Percentiles rank a stretch among this genome's conserved stretches.
Evolutionary conservation across 2,888 invertebrate genomes (phyloP).

Genomic region (Caenorhabditis drosophilae): DNA sequence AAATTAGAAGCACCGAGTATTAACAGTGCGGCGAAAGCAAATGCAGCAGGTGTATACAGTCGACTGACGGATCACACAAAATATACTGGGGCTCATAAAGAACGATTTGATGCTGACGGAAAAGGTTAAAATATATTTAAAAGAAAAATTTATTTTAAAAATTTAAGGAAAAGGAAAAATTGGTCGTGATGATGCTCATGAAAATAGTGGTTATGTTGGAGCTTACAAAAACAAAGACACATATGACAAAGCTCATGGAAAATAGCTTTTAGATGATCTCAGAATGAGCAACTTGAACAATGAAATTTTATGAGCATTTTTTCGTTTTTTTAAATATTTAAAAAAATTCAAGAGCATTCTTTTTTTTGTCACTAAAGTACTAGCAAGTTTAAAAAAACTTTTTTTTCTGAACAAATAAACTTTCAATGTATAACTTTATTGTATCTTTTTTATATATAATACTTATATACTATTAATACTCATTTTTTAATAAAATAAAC

Average conservation of each 20-base stretch:
- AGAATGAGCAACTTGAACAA: too few species aligned
- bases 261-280: conserved; percentile 14
- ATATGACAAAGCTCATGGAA: conserved; percentile 65
- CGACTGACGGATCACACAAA: conserved; percentile 68
- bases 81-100: conserved; percentile 69
- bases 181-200: conserved; percentile 61
- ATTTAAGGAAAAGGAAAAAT: conserved; percentile 66
- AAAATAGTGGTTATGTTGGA: conserved; percentile 68
- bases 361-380: too few species aligned
- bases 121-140: conserved; percentile 40
- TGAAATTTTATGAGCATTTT: too few species aligned
- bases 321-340: too few species aligned
- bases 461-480: too few species aligned
- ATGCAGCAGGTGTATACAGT: conserved; percentile 64
- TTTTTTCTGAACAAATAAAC: too few species aligned
- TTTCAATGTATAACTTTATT: too few species aligned
- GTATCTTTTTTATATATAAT: too few species aligned
- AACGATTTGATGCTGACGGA: conserved; percentile 69
- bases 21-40: conserved; percentile 60
- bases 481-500: too few species aligned
- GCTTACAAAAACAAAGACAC: conserved; percentile 70
- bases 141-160: not conserved
- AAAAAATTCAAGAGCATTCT: too few species aligned
- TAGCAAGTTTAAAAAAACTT: too few species aligned
- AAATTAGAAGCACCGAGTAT: conserved; percentile 63